phyloP scores from a whole-genome alignment of 2,113 vertebrate genomes.

The Solea solea region DNA sequence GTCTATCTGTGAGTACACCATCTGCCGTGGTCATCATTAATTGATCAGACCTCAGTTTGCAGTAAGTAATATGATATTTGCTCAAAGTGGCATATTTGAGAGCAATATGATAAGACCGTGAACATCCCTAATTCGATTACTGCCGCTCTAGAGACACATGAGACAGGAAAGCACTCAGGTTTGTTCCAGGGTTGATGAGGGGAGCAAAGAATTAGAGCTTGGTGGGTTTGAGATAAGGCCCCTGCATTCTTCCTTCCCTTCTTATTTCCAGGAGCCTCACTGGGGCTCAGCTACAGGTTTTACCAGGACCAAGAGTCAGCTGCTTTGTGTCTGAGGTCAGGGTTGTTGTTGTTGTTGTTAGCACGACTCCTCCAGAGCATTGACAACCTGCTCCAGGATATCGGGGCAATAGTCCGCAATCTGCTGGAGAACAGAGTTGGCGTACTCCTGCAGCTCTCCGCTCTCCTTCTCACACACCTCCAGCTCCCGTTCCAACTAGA shows the following conservation, averaged over 20 bases:
- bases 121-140: conserved; percentile 32
- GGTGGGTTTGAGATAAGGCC: conserved; percentile 20
- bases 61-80: conserved; percentile 3
- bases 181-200: conserved; percentile 37
- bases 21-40: conserved; percentile 4
- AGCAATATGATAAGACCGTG: neutral
- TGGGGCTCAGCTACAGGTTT: conserved; percentile 14
- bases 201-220: conserved; percentile 27
- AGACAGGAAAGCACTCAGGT: conserved; percentile 62
- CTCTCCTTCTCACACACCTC: conserved; percentile 93
- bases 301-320: conserved; percentile 16
- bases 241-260: conserved; percentile 2
- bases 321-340: conserved; percentile 40
- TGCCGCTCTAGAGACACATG: conserved; percentile 14
- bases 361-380: conserved; percentile 95
- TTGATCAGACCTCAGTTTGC: neutral
- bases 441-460: conserved; percentile 94
- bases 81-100: conserved; percentile 8
- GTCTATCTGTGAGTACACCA: neutral
- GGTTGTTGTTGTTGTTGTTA: conserved; percentile 72
- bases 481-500: conserved; percentile 89
- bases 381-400: conserved; percentile 99
- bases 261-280: conserved; percentile 13
- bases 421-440: conserved; percentile 96
- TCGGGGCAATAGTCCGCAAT: conserved; percentile 98